Base-by-base conservation (phyloP, 2,888 invertebrate species). In the Ectemnius cavifrons region DNA sequence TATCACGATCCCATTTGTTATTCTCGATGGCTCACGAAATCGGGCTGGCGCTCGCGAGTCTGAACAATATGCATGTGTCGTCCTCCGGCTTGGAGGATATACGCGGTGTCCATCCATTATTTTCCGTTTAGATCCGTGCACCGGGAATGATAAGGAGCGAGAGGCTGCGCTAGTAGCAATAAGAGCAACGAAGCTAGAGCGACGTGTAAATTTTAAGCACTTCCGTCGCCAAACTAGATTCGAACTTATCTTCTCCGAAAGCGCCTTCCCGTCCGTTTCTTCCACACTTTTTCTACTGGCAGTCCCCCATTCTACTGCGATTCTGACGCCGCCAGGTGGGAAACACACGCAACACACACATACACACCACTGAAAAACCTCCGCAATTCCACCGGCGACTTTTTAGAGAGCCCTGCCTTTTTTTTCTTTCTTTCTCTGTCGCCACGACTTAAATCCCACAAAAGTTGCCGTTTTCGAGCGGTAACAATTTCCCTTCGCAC, bases 181-280 rank as follows among this genome's bases (percentile, higher is more conserved):
- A 69, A 66, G 52, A 61, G 1, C n/a, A 14, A 11, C 14, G 16
- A 6, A 11, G 37, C 4, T 52, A 56, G 75, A 47, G 47, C 46
- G 77, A 65, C 71, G 74, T 77, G 77, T 80, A 79, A 77, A 79
- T 79, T 80, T 68, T 75, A 70, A 72, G 75, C 62, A 75, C 77
- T 75, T 77, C 72, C 77, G 64, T 52, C 64, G 16, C 47, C 14
- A 77, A 67, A 71, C 60, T 64, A 65, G 67, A 74, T 74, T 76
- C 74, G 45, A 70, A 76, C 75, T 76, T 76, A 74, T 76, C 75
- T 74, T 28, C 13, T 47, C 47, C 47, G 47, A 47, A 4, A n/a
- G 4, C 6, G 47, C 47, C 47, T 47, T 47, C 3, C 13, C 63
- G 63, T 62, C 45, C n/a, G 61, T 16, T 18, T 49, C 14, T n/a